These are phyloP conservation scores for Odontesthes bonariensis DNA, from an alignment of 2,113 vertebrate genomes.

Conservation along the genomic window DNA sequence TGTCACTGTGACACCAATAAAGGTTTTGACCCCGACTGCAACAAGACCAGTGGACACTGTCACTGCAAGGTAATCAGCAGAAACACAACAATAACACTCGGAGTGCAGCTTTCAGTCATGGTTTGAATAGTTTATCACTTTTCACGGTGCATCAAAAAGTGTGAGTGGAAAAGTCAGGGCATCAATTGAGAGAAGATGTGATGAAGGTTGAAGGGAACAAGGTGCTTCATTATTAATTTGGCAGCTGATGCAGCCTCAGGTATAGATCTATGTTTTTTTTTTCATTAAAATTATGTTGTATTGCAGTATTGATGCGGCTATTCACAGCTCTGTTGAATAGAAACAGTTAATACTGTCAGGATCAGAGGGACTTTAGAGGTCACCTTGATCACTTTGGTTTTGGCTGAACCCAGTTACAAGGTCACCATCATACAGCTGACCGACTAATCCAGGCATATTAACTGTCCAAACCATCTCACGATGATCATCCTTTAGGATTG, in stretches of 20 bases:
- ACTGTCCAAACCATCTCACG: background rate
- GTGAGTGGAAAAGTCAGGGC: background rate
- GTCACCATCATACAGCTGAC: background rate
- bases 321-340: background rate
- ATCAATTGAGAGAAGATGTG: background rate
- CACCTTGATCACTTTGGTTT: background rate
- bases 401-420: background rate
- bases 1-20: constrained; percentile 94
- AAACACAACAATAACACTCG: constrained; percentile 10
- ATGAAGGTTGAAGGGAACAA: background rate
- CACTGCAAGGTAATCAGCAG: constrained; percentile 92
- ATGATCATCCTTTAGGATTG: constrained; percentile 2
- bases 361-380: constrained; percentile 11
- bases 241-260: background rate
- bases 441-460: constrained; percentile 1
- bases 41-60: constrained; percentile 95
- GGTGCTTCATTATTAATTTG: background rate
- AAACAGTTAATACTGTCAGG: too few relatives aligned
- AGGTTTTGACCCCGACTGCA: constrained; percentile 94
- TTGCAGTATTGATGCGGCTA: background rate
- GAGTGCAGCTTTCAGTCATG: background rate
- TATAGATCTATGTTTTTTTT: background rate
- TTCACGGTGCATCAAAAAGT: background rate
- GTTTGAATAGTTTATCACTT: background rate
- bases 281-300: background rate